Conservation (phyloP, 2,797 vertebrate genomes). For the Notolabrus celidotus region DNA sequence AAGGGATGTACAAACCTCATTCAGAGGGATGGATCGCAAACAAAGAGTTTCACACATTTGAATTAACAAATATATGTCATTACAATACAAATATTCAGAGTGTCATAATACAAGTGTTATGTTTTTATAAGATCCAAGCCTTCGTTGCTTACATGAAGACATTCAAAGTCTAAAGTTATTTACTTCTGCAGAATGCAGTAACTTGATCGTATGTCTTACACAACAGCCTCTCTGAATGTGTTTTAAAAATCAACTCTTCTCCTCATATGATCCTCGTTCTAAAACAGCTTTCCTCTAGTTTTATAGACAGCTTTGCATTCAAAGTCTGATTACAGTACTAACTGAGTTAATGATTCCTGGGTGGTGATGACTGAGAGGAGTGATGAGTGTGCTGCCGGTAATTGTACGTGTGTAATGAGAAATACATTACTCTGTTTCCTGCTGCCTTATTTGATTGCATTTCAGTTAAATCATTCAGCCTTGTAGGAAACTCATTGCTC, state of each 20-base stretch:
- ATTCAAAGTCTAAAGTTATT: no score
- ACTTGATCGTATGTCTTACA: no score
- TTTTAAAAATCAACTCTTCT: not conserved
- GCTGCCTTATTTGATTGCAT: constrained; percentile 75
- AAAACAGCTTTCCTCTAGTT: constrained; percentile 22
- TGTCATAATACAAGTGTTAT: no score
- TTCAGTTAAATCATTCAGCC: constrained; percentile 76
- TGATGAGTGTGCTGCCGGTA: constrained; percentile 69
- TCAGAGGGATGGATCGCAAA: no score
- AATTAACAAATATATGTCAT: no score
- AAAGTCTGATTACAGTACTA: constrained; percentile 25
- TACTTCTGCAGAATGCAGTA: no score
- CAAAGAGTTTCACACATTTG: no score
- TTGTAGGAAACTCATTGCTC: constrained; percentile 58
- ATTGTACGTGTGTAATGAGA: constrained; percentile 77
- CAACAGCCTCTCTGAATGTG: not conserved
- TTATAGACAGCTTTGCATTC: not conserved
- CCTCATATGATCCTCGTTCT: constrained; percentile 1
- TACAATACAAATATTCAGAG: no score
- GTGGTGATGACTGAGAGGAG: constrained; percentile 41
- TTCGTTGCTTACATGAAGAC: no score
- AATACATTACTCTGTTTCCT: constrained; percentile 77
- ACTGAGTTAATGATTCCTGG: constrained; percentile 53
- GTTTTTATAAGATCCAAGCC: no score
- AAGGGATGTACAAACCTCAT: no score